Conservation (phyloP, 2,888 invertebrate species). For the Drosophila pegasa region DNA sequence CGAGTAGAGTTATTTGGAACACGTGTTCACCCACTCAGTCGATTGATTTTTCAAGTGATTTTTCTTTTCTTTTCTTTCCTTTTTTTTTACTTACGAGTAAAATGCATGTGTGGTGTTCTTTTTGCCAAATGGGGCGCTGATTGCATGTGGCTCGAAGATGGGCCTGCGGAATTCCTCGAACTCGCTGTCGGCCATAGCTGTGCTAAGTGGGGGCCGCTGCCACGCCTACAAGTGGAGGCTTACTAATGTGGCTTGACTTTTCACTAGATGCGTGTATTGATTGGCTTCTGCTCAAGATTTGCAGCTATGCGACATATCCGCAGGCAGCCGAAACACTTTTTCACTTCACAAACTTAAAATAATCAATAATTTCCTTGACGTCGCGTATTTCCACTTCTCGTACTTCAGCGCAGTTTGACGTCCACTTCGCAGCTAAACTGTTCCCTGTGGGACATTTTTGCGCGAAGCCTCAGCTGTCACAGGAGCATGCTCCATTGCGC, state of each 20-base stretch:
- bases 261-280: not conserved
- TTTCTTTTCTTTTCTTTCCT: not conserved
- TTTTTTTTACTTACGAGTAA: constrained; percentile 91
- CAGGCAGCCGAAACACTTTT: constrained; percentile 56
- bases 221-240: constrained; percentile 45
- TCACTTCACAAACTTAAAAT: constrained; percentile 63
- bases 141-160: constrained; percentile 88
- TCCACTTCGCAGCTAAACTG: constrained; percentile 49
- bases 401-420: constrained; percentile 57
- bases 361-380: constrained; percentile 81
- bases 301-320: constrained; percentile 31
- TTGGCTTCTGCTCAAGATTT: constrained; percentile 8
- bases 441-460: constrained; percentile 64
- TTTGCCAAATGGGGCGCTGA: constrained; percentile 88
- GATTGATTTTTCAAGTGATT: constrained; percentile 29
- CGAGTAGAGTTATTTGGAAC: not conserved
- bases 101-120: constrained; percentile 88
- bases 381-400: constrained; percentile 25
- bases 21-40: constrained; percentile 18
- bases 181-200: constrained; percentile 94
- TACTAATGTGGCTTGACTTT: not conserved
- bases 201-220: constrained; percentile 49
- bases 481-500: constrained; percentile 50
- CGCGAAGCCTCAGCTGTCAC: constrained; percentile 52
- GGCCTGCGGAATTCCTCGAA: constrained; percentile 95